Base-by-base conservation (phyloP, 2,888 invertebrate species). In the Leptinotarsa tumamoca region DNA sequence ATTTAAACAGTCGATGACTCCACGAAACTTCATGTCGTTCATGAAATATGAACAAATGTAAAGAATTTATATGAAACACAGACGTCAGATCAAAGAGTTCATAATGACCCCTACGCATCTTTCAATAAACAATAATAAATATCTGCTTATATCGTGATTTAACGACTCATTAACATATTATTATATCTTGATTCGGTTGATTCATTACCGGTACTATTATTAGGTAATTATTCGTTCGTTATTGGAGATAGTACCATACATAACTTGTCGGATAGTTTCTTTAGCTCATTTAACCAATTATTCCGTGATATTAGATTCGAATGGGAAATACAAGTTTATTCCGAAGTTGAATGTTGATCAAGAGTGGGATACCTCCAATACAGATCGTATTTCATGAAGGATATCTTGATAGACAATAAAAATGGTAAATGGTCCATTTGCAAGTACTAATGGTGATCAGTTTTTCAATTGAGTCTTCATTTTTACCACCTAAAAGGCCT, bases 121-220 rank as follows among this genome's bases (percentile, higher is more conserved):
- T 15, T 69, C 69, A 56, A 69, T 69, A 69, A 69, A 63, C 63
- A 63, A 63, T 63, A 63, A 63, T 63, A 43, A 63, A 69, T 69
- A 54, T 69, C 18, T 51, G 21, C 56, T 69, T 56, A 69, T 52
- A 43, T 69, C 56, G 14, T 69, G 69, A 69, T 69, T 69, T 69
- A 69, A 69, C 52, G 69, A 69, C 21, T 69, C 58, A 69, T 69
- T 69, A 69, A 69, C 69, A 69, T 69, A 56, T 56, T 54, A 69
- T 69, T 58, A 69, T 56, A 58, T 69, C 69, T 69, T 69, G 69
- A 69, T 69, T 69, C 56, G 58, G 14, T 69, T 58, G 56, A 69
- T 69, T 56, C 69, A 69, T 69, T 56, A 33, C 33, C n/a, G 49
- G 50, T 43, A 69, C 69, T 58, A 58, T 69, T 69, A 69, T 56